phyloP scores from a whole-genome alignment of 2,797 vertebrate genomes.

The Phoebastria nigripes region DNA sequence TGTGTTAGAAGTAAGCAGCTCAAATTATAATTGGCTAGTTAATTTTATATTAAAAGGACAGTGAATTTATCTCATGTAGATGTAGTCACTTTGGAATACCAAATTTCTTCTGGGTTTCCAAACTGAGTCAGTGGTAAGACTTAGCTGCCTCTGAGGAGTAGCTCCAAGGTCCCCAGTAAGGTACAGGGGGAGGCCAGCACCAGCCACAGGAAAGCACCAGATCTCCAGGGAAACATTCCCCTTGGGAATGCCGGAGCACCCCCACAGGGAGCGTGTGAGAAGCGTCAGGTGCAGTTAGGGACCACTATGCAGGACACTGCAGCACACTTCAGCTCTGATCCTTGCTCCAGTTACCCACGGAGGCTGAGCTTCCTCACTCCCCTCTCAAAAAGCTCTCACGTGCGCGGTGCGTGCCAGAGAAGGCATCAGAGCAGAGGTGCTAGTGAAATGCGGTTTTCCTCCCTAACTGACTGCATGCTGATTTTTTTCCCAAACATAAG shows the following conservation, averaged over 20 bases:
- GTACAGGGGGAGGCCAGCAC: not conserved
- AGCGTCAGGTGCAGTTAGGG: not conserved
- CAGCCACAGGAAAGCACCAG: not conserved
- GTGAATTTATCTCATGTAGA: not conserved
- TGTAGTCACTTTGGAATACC: not conserved
- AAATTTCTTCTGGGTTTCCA: not conserved
- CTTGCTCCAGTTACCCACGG: fast-evolving
- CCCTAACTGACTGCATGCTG: not conserved
- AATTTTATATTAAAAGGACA: not conserved
- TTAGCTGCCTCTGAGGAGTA: not conserved
- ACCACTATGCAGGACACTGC: fast-evolving
- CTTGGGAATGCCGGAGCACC: not conserved
- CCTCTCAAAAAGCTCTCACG: not conserved
- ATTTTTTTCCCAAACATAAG: not conserved
- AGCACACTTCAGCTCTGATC: not conserved
- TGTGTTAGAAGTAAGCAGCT: not conserved
- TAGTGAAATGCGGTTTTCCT: not conserved
- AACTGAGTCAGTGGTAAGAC: not conserved
- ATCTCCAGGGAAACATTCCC: not conserved
- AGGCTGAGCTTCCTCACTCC: not conserved
- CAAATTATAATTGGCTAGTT: not conserved
- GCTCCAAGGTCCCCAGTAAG: not conserved
- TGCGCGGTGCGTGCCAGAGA: not conserved
- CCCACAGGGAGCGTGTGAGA: fast-evolving
- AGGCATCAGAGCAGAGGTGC: not conserved